A percentile compares a stretch with the other conserved stretches of the same genome.
Evolutionary conservation across 1,140 invertebrate genomes (phyloP).

Genomic region (Acromyrmex echinatior): DNA sequence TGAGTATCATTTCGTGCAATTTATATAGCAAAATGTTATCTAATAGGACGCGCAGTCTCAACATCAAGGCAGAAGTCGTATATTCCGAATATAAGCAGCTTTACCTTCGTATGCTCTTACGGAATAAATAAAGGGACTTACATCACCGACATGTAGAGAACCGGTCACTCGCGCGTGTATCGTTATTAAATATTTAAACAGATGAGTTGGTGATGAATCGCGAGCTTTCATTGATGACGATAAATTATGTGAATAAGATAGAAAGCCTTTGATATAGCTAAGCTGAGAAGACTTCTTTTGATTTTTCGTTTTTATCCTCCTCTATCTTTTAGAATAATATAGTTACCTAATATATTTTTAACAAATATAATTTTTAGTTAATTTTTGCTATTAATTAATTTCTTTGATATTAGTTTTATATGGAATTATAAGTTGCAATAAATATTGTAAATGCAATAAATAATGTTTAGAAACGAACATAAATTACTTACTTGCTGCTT

Average conservation of each 20-base stretch:
- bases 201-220: conserved; percentile 50
- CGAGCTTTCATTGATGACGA: conserved; percentile 51
- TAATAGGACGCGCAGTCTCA: background rate
- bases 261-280: background rate
- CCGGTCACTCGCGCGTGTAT: conserved; percentile 32
- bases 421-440: background rate
- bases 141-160: conserved; percentile 20
- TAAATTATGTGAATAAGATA: background rate
- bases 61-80: background rate
- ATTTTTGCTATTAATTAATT: background rate
- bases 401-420: background rate
- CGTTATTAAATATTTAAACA: conserved; percentile 78
- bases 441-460: background rate
- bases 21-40: conserved; percentile 41
- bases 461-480: background rate
- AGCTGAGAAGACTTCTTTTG: background rate
- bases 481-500: conserved; percentile 75
- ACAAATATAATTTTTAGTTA: background rate
- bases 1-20: conserved; percentile 43
- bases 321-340: background rate
- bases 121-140: conserved; percentile 70
- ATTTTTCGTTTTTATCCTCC: background rate
- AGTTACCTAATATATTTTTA: background rate
- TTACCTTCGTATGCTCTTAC: conserved; percentile 61
- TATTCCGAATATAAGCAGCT: conserved; percentile 72